Conservation (phyloP, 2,113 vertebrate species). For the Zingel zingel region DNA sequence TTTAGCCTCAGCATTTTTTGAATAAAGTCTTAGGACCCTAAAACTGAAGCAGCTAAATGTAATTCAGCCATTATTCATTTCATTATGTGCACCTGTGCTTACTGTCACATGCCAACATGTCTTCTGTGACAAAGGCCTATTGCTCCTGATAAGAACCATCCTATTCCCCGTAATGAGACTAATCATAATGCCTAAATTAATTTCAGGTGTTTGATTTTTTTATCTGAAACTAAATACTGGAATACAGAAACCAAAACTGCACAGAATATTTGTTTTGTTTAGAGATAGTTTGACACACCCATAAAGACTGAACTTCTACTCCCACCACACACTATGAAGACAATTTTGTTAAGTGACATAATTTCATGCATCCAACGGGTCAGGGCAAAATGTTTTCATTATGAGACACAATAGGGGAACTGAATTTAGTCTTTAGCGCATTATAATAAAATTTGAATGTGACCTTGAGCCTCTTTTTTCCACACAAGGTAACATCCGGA, state of each 20-base stretch:
- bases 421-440: background rate
- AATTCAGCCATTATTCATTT: background rate
- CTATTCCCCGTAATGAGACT: background rate
- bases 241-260: background rate
- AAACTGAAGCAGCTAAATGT: background rate
- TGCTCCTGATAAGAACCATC: no score
- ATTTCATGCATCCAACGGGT: background rate
- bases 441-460: slow-evolving; percentile 3
- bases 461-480: slow-evolving; percentile 8
- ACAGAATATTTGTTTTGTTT: background rate
- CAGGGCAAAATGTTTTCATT: background rate
- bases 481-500: slow-evolving; percentile 92
- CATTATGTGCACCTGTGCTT: background rate
- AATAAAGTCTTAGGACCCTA: background rate
- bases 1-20: background rate
- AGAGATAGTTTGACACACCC: background rate
- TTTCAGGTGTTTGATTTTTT: background rate
- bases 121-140: background rate
- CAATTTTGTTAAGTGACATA: background rate
- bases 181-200: background rate
- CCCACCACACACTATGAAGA: background rate
- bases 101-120: background rate
- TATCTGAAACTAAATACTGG: background rate
- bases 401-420: background rate
- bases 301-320: background rate